Evolutionary conservation across 2,888 invertebrate genomes (phyloP), one percentile per base, ranked within the genome.

Genomic region (Oithona nana): DNA sequence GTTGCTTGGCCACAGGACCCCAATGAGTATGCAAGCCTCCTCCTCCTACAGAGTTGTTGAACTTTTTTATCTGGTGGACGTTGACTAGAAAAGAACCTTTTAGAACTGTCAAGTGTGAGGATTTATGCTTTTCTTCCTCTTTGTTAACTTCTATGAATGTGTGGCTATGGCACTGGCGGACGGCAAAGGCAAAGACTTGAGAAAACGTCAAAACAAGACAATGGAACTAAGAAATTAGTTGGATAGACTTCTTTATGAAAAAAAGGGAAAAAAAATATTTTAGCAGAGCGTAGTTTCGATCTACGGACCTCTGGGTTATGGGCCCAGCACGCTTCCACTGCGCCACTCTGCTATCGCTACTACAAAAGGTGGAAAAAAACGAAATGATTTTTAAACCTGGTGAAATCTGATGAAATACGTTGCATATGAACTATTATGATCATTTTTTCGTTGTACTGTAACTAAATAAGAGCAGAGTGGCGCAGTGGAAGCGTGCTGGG

Each of bases 251-350:
- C n/a, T 11, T 39, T 39, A 11, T 16, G 39, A 39, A 39, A 39
- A 39, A 39, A 16, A 39, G 16, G 16, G 39, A 39, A 39, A 39
- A 39, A 39, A 39, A 39, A 39, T 39, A 39, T n/a, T n/a, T n/a
- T 28, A 56, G 29, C 26, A 29, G 56, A 29, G 56, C 26, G 28
- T 28, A 56, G 29, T 56, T 56, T 28, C 28, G 26, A 28, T 56
- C 28, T 28, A 56, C 26, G 26, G 29, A 29, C 26, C 29, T 56
- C 29, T 28, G 56, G 56, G 56, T 28, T 28, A 28, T 56, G 56
- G 56, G 56, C 28, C 56, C n/a, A 56, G 29, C 26, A 28, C 26
- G n/a, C 29, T 39, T 58, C 48, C 48, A 30, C 30, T 57, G 31
- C 29, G 29, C 20, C 24, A 39, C 48, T 39, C 48, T 2, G 31